Evolutionary conservation across 2,888 invertebrate genomes (phyloP).

Genomic region (Microchrysa polita): DNA sequence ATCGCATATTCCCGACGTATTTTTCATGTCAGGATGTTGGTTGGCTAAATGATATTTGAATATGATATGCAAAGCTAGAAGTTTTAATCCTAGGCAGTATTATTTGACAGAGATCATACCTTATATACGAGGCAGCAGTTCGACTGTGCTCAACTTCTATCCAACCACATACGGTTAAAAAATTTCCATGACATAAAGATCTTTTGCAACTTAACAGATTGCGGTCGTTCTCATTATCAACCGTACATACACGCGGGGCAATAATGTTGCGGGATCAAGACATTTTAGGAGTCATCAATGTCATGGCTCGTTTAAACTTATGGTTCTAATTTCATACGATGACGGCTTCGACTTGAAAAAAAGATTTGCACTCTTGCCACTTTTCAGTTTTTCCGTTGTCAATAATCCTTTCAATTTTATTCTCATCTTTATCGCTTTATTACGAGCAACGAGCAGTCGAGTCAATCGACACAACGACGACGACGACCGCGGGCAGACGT

Average conservation of each 20-base stretch:
- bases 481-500: too few species aligned
- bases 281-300: slow-evolving; percentile 46
- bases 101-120: not conserved
- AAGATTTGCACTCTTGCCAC: slow-evolving; percentile 5
- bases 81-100: slow-evolving; percentile 10
- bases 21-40: slow-evolving; percentile 7
- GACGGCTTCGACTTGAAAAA: slow-evolving; percentile 19
- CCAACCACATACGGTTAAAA: slow-evolving; percentile 20
- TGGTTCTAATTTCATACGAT: slow-evolving; percentile 34
- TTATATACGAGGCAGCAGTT: too few species aligned
- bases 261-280: slow-evolving; percentile 46
- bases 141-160: too few species aligned
- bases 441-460: slow-evolving; percentile 13
- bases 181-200: slow-evolving; percentile 21
- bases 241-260: slow-evolving; percentile 5
- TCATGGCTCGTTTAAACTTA: slow-evolving; percentile 44
- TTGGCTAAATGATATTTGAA: slow-evolving; percentile 3
- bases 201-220: slow-evolving; percentile 15
- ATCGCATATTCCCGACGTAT: slow-evolving; percentile 21
- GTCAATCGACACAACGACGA: slow-evolving; percentile 2
- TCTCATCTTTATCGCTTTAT: slow-evolving; percentile 43
- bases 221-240: slow-evolving; percentile 40
- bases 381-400: slow-evolving; percentile 35
- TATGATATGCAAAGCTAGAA: too few species aligned
- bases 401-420: slow-evolving; percentile 44